Base-by-base conservation (phyloP, 2,113 vertebrate species). In the Dasyprocta punctata region DNA sequence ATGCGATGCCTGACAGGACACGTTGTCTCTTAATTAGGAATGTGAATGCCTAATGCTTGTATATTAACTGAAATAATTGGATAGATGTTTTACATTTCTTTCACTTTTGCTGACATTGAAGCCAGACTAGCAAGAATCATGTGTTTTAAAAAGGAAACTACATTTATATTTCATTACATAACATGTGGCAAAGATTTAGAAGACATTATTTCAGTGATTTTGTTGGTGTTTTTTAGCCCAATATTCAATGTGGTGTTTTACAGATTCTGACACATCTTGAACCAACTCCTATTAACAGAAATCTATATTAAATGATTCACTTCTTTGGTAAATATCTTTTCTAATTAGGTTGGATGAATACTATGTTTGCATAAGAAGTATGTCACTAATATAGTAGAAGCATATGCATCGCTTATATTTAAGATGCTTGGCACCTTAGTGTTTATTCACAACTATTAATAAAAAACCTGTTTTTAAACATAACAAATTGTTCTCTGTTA, bases 1-100 rank as follows among this genome's bases (percentile, higher is more conserved):
- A 98, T 99, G 98, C 98, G 98, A 98, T 98, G 98, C 98, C 99
- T 99, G 99, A 99, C 99, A 99, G 98, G 97, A 98, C 98, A 99
- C 99, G 99, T 99, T 99, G 99, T 99, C 99, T 99, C 99, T 99
- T 99, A 99, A 99, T 99, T 99, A 99, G 98, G 98, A 99, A 99
- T 99, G 96, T 98, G 98, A 99, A 99, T 99, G 98, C 98, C 98
- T 99, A 99, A 99, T 99, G 98, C 98, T 98, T 98, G 97, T 98
- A 99, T 99, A 99, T 98, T 99, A 99, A 99, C 98, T 98, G 98
- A 99, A 99, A 99, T 99, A 99, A 99, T 99, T 99, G 98, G 99
- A 99, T 98, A 98, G 98, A 99, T 99, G 98, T 99, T 99, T 99
- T 98, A 98, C 97, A 98, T 98, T 98, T 98, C 98, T 98, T 98